phyloP scores from a whole-genome alignment of 2,797 vertebrate species.

The Eutrigla gurnardus region DNA sequence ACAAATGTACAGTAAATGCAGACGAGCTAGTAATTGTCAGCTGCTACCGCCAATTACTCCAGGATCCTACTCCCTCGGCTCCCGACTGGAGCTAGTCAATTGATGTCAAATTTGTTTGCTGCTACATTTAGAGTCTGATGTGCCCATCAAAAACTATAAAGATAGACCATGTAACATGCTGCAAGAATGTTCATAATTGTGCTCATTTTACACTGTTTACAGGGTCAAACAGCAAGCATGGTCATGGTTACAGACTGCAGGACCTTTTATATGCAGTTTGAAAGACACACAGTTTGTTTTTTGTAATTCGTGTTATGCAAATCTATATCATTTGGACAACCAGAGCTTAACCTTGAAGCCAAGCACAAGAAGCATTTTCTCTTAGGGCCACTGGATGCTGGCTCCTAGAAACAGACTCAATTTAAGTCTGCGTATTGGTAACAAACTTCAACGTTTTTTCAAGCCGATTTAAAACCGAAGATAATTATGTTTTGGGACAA shows the following conservation, averaged over 20 bases:
- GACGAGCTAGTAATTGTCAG: slow-evolving; percentile 69
- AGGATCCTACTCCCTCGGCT: background rate
- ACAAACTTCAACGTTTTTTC: background rate
- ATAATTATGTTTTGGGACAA: background rate
- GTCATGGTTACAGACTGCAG: background rate
- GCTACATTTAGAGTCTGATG: background rate
- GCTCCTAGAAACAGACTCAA: background rate
- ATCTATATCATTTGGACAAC: background rate
- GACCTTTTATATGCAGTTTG: background rate
- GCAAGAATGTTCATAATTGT: background rate
- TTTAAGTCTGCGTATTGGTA: background rate
- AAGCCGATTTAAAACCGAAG: background rate
- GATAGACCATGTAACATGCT: background rate
- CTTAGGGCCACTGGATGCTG: background rate
- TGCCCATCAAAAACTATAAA: background rate
- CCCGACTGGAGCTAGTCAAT: background rate
- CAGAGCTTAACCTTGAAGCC: background rate
- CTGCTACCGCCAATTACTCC: slow-evolving; percentile 46
- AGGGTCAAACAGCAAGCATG: background rate
- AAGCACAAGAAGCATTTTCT: background rate
- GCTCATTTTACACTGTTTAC: background rate
- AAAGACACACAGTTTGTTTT: background rate
- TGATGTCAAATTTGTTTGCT: slow-evolving; percentile 12
- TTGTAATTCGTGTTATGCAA: background rate
- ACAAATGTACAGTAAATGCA: slow-evolving; percentile 75